These are phyloP conservation scores for Solenopsis fugax DNA, from an alignment of 1,140 invertebrate species.

Conservation along the genomic window DNA sequence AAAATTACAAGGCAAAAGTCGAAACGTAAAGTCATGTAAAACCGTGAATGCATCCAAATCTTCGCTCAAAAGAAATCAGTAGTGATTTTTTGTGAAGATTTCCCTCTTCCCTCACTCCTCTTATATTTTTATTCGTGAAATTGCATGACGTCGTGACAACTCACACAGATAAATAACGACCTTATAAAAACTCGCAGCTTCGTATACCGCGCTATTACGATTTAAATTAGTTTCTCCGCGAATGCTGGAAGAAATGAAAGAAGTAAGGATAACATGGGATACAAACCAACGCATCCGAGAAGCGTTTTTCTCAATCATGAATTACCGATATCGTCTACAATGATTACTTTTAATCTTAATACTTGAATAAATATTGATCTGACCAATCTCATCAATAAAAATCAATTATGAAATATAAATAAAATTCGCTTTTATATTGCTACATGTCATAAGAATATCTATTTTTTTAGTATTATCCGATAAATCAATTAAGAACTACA, in stretches of 20 bases:
- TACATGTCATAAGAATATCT: background rate
- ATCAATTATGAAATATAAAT: background rate
- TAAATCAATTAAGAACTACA: background rate
- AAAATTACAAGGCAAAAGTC: background rate
- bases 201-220: conserved; percentile 66
- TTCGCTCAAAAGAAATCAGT: background rate
- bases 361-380: background rate
- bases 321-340: background rate
- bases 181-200: conserved; percentile 68
- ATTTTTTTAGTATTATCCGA: background rate
- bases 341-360: conserved; percentile 12
- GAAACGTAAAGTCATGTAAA: background rate
- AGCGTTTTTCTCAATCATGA: background rate
- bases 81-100: conserved; percentile 38
- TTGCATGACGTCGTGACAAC: conserved; percentile 39
- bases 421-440: background rate
- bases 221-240: conserved; percentile 73
- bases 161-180: conserved; percentile 68
- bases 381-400: background rate
- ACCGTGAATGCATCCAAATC: background rate
- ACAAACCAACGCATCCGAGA: background rate
- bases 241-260: conserved; percentile 15
- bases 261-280: conserved; percentile 22
- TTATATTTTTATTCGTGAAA: conserved; percentile 68
- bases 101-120: background rate